These are phyloP conservation scores for Trididemnum miniatum DNA, from an alignment of 23 tunicate genomes.

Conservation along the genomic window DNA sequence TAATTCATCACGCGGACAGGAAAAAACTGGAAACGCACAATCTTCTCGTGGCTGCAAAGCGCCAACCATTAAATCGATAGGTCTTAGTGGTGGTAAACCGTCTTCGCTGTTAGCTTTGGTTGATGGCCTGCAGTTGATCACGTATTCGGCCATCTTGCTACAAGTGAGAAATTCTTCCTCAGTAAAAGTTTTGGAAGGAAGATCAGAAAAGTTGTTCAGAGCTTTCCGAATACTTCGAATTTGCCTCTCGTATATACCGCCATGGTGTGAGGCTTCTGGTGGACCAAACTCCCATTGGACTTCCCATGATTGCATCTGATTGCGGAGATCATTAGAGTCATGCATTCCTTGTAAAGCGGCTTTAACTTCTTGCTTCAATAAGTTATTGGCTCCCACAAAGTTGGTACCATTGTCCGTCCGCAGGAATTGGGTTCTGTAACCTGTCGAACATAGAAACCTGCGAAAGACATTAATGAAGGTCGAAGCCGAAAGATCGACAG, in stretches of 20 bases:
- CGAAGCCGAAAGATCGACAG: background rate
- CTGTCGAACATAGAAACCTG: conserved; percentile 9
- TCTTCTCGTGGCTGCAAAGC: background rate
- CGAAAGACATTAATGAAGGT: conserved; percentile 13
- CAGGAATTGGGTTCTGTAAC: background rate
- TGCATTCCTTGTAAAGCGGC: background rate
- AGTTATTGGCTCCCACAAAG: background rate
- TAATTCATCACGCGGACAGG: background rate
- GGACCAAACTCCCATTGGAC: conserved; percentile 2
- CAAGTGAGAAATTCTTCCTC: no score
- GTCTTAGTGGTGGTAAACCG: conserved; percentile 2
- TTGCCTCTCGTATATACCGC: conserved; percentile 6
- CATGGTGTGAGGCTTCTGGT: conserved; percentile 12
- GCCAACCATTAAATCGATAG: conserved; percentile 8
- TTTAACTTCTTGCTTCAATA: background rate
- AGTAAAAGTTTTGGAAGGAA: background rate
- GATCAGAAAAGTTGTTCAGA: background rate
- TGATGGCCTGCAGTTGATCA: background rate
- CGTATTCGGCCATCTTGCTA: conserved; percentile 1
- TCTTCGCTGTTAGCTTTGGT: background rate
- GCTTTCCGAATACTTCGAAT: background rate
- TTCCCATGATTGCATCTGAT: background rate
- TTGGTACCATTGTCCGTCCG: conserved; percentile 6
- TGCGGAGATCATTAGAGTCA: background rate
- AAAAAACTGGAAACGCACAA: background rate